Percentiles rank a stretch among this genome's conserved stretches.
Conservation (phyloP, 2,113 vertebrate genomes). For the Phodopus roborovskii region DNA sequence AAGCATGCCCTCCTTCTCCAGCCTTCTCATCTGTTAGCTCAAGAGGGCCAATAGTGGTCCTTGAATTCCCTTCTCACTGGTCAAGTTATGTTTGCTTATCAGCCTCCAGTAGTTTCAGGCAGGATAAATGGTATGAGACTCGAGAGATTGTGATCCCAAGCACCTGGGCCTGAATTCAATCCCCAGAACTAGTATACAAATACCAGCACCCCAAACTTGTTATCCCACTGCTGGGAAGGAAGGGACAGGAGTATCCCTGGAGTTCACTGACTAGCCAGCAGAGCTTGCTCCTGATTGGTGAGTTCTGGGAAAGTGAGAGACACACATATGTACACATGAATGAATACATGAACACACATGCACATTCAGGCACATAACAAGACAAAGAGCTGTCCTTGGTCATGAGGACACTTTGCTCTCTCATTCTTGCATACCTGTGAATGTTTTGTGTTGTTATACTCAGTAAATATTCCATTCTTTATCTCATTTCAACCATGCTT, state of each 20-base stretch:
- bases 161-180: not conserved
- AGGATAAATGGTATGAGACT: not conserved
- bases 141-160: not conserved
- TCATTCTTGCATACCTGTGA: conserved; percentile 42
- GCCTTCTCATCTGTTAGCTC: not conserved
- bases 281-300: too few relatives aligned
- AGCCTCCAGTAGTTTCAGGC: not conserved
- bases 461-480: not conserved
- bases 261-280: too few relatives aligned
- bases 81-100: not conserved
- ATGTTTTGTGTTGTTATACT: not conserved
- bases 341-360: not conserved
- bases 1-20: not conserved
- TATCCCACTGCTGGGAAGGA: not conserved
- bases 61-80: not conserved
- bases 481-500: not conserved
- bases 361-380: not conserved
- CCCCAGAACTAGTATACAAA: not conserved
- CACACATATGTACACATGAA: not conserved
- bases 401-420: not conserved
- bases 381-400: not conserved
- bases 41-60: not conserved
- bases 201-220: not conserved
- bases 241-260: not conserved
- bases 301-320: not conserved